These are phyloP conservation scores for Apaloderma vittatum DNA, from an alignment of 2,113 vertebrate genomes.

Conservation along the genomic window DNA sequence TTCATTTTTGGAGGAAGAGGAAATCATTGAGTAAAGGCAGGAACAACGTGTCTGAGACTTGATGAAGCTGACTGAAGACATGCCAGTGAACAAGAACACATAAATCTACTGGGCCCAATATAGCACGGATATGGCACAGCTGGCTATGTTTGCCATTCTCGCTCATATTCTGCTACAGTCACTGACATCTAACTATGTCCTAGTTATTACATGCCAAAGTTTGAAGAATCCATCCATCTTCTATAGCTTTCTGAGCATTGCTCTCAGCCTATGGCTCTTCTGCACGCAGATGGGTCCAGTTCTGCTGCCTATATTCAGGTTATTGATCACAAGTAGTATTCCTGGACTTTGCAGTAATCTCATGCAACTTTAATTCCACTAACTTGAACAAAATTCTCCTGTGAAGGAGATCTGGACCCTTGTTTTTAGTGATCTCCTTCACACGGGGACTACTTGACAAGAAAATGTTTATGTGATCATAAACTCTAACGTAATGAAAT, in stretches of 20 bases:
- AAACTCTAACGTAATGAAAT: neutral
- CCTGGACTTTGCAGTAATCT: neutral
- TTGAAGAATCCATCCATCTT: slow-evolving; percentile 47
- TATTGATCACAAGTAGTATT: neutral
- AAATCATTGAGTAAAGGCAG: neutral
- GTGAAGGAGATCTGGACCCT: neutral
- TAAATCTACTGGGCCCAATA: slow-evolving; percentile 1
- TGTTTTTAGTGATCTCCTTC: neutral
- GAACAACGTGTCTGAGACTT: neutral
- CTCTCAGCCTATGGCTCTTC: neutral
- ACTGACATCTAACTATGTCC: neutral
- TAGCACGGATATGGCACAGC: slow-evolving; percentile 14
- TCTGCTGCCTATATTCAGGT: neutral
- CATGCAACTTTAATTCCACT: neutral
- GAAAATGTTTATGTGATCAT: neutral
- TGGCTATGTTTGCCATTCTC: neutral
- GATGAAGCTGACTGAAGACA: slow-evolving; percentile 2
- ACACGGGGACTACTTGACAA: neutral
- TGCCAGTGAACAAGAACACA: fast-evolving
- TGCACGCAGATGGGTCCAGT: neutral
- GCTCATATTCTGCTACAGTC: neutral
- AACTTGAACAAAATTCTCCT: neutral
- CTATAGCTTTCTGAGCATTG: neutral
- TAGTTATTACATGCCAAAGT: slow-evolving; percentile 3
- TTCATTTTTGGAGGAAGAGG: neutral